Base-by-base conservation (phyloP, 2,888 invertebrate genomes). In the Drosophila neonasuta region DNA sequence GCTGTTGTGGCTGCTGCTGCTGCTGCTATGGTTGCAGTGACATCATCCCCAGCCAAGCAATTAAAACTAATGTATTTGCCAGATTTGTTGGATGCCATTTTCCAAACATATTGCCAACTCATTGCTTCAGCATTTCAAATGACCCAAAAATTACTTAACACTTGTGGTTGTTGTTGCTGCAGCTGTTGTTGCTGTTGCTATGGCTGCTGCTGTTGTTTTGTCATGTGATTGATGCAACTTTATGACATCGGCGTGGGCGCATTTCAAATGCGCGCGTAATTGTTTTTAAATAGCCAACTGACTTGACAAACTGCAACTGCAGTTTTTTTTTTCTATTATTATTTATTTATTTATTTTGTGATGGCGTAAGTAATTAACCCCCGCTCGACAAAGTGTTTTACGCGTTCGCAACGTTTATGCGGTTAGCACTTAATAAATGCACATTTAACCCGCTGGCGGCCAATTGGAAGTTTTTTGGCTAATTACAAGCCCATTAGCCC, bases 341-440 rank as follows among this genome's bases (percentile, higher is more conserved):
- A 30, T 46, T 60, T 63, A 68, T 59, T 32, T 50, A 44, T 36
- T 15, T 15, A 41, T 42, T 30, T 11, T 50, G 59, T 32, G 24
- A 42, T 51, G 39, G 41, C 17, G 42, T 44, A 11, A 17, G 24
- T 44, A 20, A 54, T 51, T 36, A 36, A 36, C 13, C 13, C 36
- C 39, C 24, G 51, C 41, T 41, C 7, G 24, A 24, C 6, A 9
- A 10, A 29, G 13, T 10, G 39, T 39, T 39, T 39, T 17, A 9
- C 30, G 0, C 24, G 24, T 24, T n/a, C n/a, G 42, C 44, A 44
- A 13, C 20, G 15, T 32, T 48, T 39, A 51, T 55, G 68, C 68
- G 71, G 63, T 79, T 83, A 83, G 59, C 81, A 81, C 81, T 71
- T 74, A 78, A 81, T 81, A 78, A 84, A 84, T 81, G 81, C 75